A percentile compares a stretch with the other conserved stretches of the same genome.
phyloP scores from a whole-genome alignment of 2,797 vertebrate genomes.

The Pterois miles region DNA sequence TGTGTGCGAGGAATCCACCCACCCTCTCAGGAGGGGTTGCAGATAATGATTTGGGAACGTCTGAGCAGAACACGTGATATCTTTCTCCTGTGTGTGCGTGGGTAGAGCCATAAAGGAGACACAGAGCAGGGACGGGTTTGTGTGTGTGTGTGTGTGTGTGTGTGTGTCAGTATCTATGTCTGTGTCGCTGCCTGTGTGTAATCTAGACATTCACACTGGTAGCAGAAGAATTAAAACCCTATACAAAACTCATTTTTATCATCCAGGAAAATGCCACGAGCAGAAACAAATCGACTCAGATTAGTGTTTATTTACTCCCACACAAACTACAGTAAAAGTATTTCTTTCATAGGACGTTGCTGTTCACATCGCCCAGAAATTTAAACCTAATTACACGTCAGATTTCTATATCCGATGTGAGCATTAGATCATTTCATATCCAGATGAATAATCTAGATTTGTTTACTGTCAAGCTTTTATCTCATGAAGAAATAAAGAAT shows the following conservation, averaged over 20 bases:
- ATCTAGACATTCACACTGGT: constrained; percentile 28
- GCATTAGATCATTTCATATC: not conserved
- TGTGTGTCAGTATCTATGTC: not conserved
- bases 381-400: not conserved
- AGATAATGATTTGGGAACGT: constrained; percentile 83
- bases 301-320: constrained; percentile 27
- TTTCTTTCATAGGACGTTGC: not conserved
- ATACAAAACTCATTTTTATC: constrained; percentile 1
- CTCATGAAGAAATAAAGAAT: not conserved
- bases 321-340: not conserved
- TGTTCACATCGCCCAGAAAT: constrained; percentile 1
- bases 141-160: constrained; percentile 23
- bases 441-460: not conserved
- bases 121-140: constrained; percentile 40
- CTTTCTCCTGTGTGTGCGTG: constrained; percentile 72
- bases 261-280: constrained; percentile 6
- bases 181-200: constrained; percentile 9
- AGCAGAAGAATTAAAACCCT: constrained; percentile 15
- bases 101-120: constrained; percentile 70
- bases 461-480: not conserved
- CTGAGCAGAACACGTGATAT: constrained; percentile 71
- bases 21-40: constrained; percentile 79
- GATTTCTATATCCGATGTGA: not conserved
- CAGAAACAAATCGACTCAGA: constrained; percentile 5
- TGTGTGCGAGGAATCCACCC: constrained; percentile 70